phyloP scores from a whole-genome alignment of 2,797 vertebrate species.

The Trichosurus vulpecula region DNA sequence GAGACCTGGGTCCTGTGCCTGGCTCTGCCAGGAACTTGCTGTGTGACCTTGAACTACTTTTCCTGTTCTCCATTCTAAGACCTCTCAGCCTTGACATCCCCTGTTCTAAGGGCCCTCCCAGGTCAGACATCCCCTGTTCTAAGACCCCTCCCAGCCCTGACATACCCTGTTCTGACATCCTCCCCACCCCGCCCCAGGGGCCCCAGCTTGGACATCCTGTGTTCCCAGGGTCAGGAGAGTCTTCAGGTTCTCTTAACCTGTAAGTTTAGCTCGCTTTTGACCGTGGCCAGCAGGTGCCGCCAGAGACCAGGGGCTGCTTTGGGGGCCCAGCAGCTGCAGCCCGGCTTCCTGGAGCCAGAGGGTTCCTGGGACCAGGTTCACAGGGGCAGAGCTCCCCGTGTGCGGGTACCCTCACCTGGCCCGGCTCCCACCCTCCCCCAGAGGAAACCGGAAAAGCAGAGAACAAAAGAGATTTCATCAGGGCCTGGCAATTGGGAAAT shows the following conservation, averaged over 20 bases:
- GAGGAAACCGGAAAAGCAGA: neutral
- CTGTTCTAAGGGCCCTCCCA: too few species aligned
- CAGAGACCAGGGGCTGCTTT: neutral
- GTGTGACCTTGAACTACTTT: too few species aligned
- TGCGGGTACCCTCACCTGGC: neutral
- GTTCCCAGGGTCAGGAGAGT: neutral
- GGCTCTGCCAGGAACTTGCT: too few species aligned
- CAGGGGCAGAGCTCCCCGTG: neutral
- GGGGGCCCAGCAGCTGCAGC: neutral
- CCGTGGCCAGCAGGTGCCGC: neutral
- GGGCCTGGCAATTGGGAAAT: neutral
- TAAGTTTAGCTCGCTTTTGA: neutral
- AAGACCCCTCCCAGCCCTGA: too few species aligned
- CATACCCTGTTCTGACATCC: too few species aligned
- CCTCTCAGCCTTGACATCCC: too few species aligned
- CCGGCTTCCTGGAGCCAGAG: neutral
- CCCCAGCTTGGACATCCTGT: neutral
- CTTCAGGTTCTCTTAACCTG: neutral
- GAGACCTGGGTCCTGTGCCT: neutral
- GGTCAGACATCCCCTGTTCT: too few species aligned
- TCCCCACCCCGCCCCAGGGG: too few species aligned
- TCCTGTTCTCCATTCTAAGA: too few species aligned
- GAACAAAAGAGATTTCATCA: neutral
- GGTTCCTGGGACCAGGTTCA: neutral
- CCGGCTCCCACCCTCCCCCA: neutral